phyloP scores from a whole-genome alignment of 2,888 invertebrate species.

The Julus scanicus region DNA sequence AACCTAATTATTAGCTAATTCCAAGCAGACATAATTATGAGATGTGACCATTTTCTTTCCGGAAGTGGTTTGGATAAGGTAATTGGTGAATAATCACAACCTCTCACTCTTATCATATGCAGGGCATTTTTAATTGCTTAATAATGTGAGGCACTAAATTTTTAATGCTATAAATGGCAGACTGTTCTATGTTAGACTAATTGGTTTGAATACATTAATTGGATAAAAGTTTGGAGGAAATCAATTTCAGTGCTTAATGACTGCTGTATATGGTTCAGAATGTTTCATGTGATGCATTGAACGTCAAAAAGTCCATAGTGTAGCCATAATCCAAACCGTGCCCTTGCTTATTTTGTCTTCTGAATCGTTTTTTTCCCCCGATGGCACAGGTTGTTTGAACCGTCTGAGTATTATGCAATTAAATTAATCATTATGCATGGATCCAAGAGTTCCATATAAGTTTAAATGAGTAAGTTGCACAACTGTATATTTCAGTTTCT shows the following conservation, averaged over 20 bases:
- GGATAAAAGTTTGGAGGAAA: neutral
- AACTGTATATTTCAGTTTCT: no score
- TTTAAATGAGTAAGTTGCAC: no score
- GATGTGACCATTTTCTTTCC: no score
- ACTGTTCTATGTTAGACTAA: neutral
- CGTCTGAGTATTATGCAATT: no score
- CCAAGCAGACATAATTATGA: no score
- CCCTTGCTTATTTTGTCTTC: neutral
- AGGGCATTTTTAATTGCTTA: constrained; percentile 6
- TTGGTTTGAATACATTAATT: constrained; percentile 19
- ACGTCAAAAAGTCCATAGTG: neutral
- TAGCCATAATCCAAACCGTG: neutral
- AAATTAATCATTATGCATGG: no score
- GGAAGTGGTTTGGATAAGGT: neutral
- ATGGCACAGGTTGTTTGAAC: no score
- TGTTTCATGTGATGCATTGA: neutral
- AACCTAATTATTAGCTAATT: no score
- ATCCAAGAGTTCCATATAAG: no score
- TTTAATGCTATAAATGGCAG: neutral
- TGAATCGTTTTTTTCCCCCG: no score
- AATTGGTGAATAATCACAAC: neutral
- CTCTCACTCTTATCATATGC: neutral
- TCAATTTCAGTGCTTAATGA: neutral
- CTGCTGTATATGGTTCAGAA: neutral
- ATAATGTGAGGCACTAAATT: neutral